phyloP scores from a whole-genome alignment of 2,797 vertebrate genomes.

The Arremon aurantiirostris region DNA sequence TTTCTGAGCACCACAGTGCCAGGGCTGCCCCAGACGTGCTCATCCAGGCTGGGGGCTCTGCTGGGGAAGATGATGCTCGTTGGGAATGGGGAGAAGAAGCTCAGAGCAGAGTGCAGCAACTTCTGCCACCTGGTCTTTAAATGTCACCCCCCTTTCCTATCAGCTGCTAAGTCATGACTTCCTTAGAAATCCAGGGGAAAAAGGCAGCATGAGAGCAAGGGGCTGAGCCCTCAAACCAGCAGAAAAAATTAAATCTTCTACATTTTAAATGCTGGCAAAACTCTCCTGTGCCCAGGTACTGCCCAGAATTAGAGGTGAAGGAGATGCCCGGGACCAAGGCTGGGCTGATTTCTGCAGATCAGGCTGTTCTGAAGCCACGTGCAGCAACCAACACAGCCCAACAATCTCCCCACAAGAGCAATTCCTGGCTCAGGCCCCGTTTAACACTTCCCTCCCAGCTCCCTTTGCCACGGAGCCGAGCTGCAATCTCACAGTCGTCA shows the following conservation, averaged over 20 bases:
- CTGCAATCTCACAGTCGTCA: neutral
- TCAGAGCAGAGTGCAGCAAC: neutral
- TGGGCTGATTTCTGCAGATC: neutral
- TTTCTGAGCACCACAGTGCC: neutral
- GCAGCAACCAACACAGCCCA: neutral
- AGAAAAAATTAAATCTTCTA: neutral
- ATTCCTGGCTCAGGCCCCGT: neutral
- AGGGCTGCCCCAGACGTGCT: neutral
- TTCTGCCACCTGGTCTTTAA: rapidly evolving
- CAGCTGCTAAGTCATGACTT: neutral
- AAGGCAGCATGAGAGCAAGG: neutral
- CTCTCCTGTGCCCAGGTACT: neutral
- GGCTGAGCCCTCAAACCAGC: neutral
- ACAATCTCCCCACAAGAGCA: neutral
- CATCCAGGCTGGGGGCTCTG: neutral
- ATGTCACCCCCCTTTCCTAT: neutral
- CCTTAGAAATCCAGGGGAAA: neutral
- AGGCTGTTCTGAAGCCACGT: neutral
- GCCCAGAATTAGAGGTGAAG: neutral
- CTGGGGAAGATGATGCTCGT: rapidly evolving
- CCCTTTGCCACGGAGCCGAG: neutral
- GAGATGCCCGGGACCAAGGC: neutral
- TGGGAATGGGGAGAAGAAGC: neutral
- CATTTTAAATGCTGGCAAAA: neutral
- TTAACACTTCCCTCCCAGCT: neutral